Evolutionary conservation across 2,797 vertebrate species (phyloP), one percentile per base, ranked within the genome.

Genomic region (Pipistrellus pygmaeus): DNA sequence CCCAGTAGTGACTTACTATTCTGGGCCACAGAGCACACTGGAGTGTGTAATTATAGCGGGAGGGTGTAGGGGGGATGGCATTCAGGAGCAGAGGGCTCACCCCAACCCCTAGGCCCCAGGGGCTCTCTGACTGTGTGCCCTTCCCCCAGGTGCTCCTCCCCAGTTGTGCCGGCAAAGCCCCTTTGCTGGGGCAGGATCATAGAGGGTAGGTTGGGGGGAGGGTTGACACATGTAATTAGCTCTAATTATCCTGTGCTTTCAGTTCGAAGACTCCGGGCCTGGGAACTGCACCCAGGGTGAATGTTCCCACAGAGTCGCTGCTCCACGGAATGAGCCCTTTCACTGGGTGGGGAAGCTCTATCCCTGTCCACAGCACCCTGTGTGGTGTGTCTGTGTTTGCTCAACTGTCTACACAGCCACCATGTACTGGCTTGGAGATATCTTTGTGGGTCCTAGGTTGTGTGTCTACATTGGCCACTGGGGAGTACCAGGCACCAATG

Each of bases 171-270:
- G 25, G 55, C 55, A 57, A 57, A 57, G 55, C 55, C 55, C 23
- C 55, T 57, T 57, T 57, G 55, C 23, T 57, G 23, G 55, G 4
- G 7, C 55, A 12, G 10, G 55, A 57, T 57, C 55, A 5, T 10
- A 57, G 23, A 10, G 23, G 23, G 55, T 11, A 25, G 10, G 55
- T 10, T 25, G 4, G 10, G 55, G 55, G 55, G 21, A 25, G 55
- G 8, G 23, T 4, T 57, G 23, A 9, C 23, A 57, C 55, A 57
- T 57, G 10, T 57, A 57, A 57, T 57, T 57, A 25, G 55, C 55
- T 57, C 55, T 57, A 57, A 25, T 57, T 57, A 25, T 25, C 71
- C 93, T 7, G 7, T 46, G 66, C 81, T 96, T 96, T 92, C 82
- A 76, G 88, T 71, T 55, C 2, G 0, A 55, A 55, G 8, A 17